These are phyloP conservation scores for Platysternon megacephalum DNA, from an alignment of 2,113 vertebrate genomes.

Conservation along the genomic window DNA sequence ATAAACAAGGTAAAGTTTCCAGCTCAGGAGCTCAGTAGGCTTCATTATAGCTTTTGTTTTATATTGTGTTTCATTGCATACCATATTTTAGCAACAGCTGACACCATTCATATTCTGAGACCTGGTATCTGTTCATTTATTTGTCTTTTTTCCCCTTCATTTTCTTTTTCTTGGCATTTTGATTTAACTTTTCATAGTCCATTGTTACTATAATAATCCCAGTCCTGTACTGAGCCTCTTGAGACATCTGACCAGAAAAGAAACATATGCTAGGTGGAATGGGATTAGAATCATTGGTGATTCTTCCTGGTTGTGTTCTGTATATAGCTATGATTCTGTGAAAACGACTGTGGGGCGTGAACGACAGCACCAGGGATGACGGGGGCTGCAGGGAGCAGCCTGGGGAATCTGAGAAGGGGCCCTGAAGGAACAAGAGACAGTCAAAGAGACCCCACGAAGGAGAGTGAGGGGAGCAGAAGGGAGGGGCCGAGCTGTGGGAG, in stretches of 20 bases:
- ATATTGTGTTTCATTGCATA: neutral
- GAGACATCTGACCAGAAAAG: neutral
- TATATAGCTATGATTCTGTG: no score
- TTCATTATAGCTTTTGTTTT: neutral
- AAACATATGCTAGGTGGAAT: rapidly evolving
- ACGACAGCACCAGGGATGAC: no score
- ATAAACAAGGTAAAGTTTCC: neutral
- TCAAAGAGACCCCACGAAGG: no score
- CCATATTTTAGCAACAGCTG: conserved; percentile 16
- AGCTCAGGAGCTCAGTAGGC: neutral
- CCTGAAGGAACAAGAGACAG: no score
- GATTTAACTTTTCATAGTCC: neutral
- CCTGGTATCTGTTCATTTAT: neutral
- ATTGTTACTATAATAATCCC: neutral
- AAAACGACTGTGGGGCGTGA: no score
- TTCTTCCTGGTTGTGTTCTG: neutral
- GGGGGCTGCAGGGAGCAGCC: no score
- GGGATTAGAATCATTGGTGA: neutral
- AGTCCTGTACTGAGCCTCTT: neutral
- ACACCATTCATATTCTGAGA: neutral
- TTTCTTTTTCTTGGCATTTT: rapidly evolving
- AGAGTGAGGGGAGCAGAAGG: no score
- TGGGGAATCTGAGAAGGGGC: no score
- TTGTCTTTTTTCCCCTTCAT: neutral
- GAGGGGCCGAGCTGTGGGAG: no score